Evolutionary conservation across 2,113 vertebrate genomes (phyloP), one percentile per base, ranked within the genome.

Genomic region (Colistium nudipinnis): DNA sequence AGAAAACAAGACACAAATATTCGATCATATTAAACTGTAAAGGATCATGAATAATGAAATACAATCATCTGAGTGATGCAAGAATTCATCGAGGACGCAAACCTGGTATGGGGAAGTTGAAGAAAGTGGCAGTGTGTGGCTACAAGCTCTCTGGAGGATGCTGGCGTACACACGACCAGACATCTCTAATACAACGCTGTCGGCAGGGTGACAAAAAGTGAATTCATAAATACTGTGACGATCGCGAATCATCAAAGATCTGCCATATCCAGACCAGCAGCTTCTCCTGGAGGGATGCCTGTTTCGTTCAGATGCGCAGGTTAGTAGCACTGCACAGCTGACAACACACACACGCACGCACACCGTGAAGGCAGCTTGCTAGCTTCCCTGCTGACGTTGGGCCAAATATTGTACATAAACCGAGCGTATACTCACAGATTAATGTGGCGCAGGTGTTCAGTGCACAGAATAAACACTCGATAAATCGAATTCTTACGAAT

Each of bases 81-180:
- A 4, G 1, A 36, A 3, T 8, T 47, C 5, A 20, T 24, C 10
- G 1, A 19, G 13, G 5, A 38, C 9, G 67, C 69, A 25, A 38
- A 88, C 88, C 89, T 86, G 81, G 0, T 44, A 13, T 27, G 45
- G 38, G n/a, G 60, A 13, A 9, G 33, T 4, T 6, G 28, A 43
- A 19, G 36, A 44, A 16, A 76, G 10, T 14, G 63, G 62, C 48
- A 71, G 20, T 13, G 73, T 63, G 86, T 65, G 80, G 53, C 65
- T 62, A 20, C 62, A 72, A 6, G 71, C 84, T 85, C 75, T 76
- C 14, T 86, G 80, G 10, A 91, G 72, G 31, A 92, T 73, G 25
- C 86, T 39, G 64, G 76, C 62, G 52, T 60, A 89, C 76, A 89
- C 69, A 68, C 87, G 87, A 53, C 84, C 73, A 81, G 81, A 85